Percentiles rank a stretch among this genome's conserved stretches.
phyloP scores from a whole-genome alignment of 1,140 invertebrate genomes.

The Heterodera schachtii region DNA sequence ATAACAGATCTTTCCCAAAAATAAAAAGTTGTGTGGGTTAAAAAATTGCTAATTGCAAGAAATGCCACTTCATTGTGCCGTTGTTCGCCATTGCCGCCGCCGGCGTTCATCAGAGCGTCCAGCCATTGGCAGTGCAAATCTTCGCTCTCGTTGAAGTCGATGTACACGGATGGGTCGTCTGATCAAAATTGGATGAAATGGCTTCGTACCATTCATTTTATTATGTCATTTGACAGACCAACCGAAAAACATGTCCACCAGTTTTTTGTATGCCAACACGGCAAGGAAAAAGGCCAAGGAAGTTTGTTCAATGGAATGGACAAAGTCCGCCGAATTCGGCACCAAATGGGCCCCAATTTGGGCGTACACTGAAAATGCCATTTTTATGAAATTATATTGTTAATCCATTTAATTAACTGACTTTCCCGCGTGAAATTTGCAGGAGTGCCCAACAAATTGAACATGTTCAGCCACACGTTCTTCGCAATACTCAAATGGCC shows the following conservation, averaged over 20 bases:
- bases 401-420: constrained; percentile 22
- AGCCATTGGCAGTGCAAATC: constrained; percentile 46
- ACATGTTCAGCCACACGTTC: constrained; percentile 45
- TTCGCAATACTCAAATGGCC: constrained; percentile 22
- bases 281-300: constrained; percentile 59
- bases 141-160: constrained; percentile 51
- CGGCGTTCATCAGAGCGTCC: constrained; percentile 24
- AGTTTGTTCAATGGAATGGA: constrained; percentile 39
- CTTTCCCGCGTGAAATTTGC: constrained; percentile 45
- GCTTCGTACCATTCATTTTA: not conserved
- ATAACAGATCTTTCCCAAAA: too few species aligned
- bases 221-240: not conserved
- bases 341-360: constrained; percentile 10
- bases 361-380: not conserved
- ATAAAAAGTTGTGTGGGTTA: too few species aligned
- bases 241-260: constrained; percentile 64
- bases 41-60: too few species aligned
- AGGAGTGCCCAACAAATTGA: constrained; percentile 53
- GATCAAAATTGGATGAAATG: constrained; percentile 3
- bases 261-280: constrained; percentile 47
- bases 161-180: constrained; percentile 48
- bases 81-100: not conserved
- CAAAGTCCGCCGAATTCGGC: constrained; percentile 14
- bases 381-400: not conserved
- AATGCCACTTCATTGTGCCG: not conserved